Evolutionary conservation across 2,888 invertebrate species (phyloP).

Genomic region (Rhimphoctona megacephalus): DNA sequence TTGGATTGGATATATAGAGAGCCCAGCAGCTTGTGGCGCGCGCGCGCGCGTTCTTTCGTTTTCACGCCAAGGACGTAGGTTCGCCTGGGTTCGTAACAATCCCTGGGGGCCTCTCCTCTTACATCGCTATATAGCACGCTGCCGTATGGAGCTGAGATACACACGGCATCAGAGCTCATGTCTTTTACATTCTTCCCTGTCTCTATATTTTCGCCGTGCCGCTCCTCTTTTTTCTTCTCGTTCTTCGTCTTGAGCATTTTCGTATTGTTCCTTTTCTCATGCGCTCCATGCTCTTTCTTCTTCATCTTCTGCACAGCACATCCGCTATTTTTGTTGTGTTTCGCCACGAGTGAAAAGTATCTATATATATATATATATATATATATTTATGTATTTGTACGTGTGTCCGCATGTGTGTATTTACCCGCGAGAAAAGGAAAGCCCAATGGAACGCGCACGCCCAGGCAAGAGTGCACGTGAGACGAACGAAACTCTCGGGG

Average conservation of each 20-base stretch:
- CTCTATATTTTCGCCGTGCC: conserved; percentile 28
- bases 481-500: conserved; percentile 47
- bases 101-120: conserved; percentile 55
- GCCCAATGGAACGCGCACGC: conserved; percentile 21
- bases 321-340: conserved; percentile 53
- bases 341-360: conserved; percentile 17
- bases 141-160: conserved; percentile 30
- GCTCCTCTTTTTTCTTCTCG: conserved; percentile 22
- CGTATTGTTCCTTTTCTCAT: conserved; percentile 2
- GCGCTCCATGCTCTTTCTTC: conserved; percentile 29
- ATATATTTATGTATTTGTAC: not conserved
- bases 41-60: conserved; percentile 60
- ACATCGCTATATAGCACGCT: conserved; percentile 5
- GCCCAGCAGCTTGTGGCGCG: conserved; percentile 50
- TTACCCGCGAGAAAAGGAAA: conserved; percentile 31
- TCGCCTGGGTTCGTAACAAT: conserved; percentile 52
- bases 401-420: not conserved
- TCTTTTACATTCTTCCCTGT: conserved; percentile 51
- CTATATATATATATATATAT: not conserved
- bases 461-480: conserved; percentile 17
- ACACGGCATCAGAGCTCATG: conserved; percentile 44
- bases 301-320: conserved; percentile 43
- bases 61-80: conserved; percentile 67
- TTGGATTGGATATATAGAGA: conserved; percentile 34
- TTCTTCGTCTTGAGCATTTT: not conserved